Evolutionary conservation across 2,113 vertebrate genomes (phyloP).

Genomic region (Callospermophilus lateralis): DNA sequence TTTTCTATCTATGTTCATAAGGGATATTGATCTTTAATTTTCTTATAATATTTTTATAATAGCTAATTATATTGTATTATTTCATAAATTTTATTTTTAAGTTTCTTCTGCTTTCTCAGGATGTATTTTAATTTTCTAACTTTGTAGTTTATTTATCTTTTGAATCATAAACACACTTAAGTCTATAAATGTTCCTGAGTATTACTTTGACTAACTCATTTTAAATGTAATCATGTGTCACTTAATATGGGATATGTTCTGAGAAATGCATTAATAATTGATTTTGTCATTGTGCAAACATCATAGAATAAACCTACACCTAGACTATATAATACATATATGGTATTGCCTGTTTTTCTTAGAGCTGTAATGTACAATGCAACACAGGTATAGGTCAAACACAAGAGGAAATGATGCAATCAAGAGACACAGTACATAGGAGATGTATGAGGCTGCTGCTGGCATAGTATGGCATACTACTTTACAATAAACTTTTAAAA

Average conservation of each 20-base stretch:
- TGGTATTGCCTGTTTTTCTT: background rate
- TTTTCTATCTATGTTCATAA: background rate
- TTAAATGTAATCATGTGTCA: background rate
- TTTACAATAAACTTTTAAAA: background rate
- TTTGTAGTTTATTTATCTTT: conserved; percentile 35
- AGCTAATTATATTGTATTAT: background rate
- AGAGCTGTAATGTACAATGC: background rate
- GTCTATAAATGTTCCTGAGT: background rate
- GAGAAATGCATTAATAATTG: background rate
- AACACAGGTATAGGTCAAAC: background rate
- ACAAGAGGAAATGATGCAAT: background rate
- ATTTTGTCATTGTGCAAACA: background rate
- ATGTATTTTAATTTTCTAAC: background rate
- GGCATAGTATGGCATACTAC: no score
- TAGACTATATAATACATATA: background rate
- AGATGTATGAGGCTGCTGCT: background rate
- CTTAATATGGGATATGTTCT: background rate
- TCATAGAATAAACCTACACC: background rate
- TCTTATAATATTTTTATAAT: background rate
- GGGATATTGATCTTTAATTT: background rate
- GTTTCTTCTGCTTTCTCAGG: background rate
- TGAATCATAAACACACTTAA: background rate
- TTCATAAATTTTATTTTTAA: conserved; percentile 12
- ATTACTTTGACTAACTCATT: conserved; percentile 3
- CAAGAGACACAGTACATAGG: background rate